Conservation (phyloP, 2,888 invertebrate genomes). For the Coenonympha arcania region DNA sequence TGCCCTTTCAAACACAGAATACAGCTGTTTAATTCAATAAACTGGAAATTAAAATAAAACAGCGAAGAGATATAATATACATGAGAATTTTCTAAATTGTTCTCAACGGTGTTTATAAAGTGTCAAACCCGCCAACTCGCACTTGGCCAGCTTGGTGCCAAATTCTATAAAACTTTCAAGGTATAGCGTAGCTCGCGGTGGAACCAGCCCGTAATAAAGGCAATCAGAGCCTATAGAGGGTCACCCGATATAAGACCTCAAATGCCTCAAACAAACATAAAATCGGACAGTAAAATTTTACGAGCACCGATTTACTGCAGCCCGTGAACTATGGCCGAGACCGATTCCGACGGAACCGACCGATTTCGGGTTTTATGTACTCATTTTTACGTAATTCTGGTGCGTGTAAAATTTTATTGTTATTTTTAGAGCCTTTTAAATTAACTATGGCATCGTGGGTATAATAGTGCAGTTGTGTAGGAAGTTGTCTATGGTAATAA, state of each 20-base stretch:
- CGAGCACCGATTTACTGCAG: constrained; percentile 49
- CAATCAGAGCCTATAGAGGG: constrained; percentile 57
- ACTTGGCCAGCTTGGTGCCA: too few species aligned
- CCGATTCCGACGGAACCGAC: constrained; percentile 2
- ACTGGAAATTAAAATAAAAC: too few species aligned
- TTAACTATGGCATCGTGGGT: constrained; percentile 16
- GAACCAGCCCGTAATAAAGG: constrained; percentile 35
- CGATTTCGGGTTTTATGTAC: constrained; percentile 20
- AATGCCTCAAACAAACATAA: constrained; percentile 69
- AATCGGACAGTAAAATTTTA: constrained; percentile 67
- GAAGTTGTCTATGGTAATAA: constrained; percentile 16
- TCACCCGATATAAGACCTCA: constrained; percentile 61
- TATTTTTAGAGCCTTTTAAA: constrained; percentile 26
- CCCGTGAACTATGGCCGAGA: constrained; percentile 50
- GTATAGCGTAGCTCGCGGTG: constrained; percentile 22
- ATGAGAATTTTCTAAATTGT: too few species aligned
- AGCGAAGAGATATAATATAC: too few species aligned
- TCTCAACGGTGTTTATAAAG: too few species aligned
- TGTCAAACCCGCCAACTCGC: too few species aligned
- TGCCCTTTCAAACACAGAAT: too few species aligned
- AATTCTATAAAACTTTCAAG: too few species aligned
- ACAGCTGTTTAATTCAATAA: too few species aligned
- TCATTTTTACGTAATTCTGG: constrained; percentile 30
- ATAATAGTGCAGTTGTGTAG: constrained; percentile 16
- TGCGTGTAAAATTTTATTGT: constrained; percentile 30